Evolutionary conservation across 2,113 vertebrate genomes (phyloP).

Genomic region (Strix uralensis): DNA sequence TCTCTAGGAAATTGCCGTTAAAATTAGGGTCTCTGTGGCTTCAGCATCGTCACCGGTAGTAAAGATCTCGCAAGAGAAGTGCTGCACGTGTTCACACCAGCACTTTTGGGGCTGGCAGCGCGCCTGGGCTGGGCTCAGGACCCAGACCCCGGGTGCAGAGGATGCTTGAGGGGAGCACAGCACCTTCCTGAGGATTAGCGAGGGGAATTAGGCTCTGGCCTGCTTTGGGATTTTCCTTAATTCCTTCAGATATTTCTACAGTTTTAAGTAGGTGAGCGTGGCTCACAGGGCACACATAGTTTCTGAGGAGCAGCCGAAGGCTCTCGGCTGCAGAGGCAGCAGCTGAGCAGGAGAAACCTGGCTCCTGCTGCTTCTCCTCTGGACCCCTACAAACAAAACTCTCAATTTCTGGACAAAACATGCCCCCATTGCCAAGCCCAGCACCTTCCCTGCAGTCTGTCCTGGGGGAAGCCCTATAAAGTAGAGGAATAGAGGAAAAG

Average conservation of each 20-base stretch:
- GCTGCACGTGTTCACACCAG: background rate
- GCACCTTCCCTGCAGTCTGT: background rate
- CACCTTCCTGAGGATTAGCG: background rate
- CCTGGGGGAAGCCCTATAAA: background rate
- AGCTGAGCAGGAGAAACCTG: background rate
- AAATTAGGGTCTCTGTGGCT: background rate
- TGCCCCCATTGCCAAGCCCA: rapidly evolving
- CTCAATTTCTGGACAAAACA: background rate
- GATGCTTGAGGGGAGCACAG: background rate
- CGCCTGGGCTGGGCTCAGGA: background rate
- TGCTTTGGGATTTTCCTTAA: slow-evolving; percentile 10
- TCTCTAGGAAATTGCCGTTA: background rate
- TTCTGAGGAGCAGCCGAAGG: background rate
- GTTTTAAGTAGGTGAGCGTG: background rate
- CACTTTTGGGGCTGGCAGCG: rapidly evolving
- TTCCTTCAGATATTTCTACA: slow-evolving; percentile 21
- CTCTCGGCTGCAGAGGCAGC: background rate
- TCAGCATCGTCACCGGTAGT: rapidly evolving
- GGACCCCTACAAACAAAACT: background rate
- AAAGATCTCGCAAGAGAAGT: background rate
- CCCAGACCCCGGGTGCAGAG: background rate
- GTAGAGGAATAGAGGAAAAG: background rate
- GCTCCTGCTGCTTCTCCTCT: background rate
- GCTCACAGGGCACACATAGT: background rate
- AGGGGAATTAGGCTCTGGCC: background rate